phyloP scores from a whole-genome alignment of 2,113 vertebrate species.

The Brachionichthys hirsutus region DNA sequence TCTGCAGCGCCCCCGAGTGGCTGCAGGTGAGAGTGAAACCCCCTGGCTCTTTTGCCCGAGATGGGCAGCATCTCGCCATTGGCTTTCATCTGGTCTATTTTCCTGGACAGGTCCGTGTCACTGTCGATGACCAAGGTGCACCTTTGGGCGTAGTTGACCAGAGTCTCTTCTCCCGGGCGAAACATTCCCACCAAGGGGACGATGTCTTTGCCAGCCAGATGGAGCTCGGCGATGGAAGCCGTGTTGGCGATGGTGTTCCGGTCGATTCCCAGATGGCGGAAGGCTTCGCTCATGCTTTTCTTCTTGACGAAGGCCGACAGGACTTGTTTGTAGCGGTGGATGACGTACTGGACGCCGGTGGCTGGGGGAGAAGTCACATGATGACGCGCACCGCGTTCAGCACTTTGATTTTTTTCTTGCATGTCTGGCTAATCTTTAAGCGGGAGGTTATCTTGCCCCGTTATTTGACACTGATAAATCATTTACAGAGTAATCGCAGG shows the following conservation, averaged over 20 bases:
- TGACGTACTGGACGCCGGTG: conserved; percentile 74
- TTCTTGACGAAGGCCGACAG: conserved; percentile 75
- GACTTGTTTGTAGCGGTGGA: conserved; percentile 78
- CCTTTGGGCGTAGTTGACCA: conserved; percentile 73
- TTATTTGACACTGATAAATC: too few relatives aligned
- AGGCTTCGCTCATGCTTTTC: conserved; percentile 76
- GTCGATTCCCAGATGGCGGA: conserved; percentile 73
- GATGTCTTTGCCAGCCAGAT: conserved; percentile 69
- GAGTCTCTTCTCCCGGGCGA: conserved; percentile 71
- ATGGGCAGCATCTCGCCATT: conserved; percentile 73
- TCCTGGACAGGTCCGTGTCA: conserved; percentile 62
- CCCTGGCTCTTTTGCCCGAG: conserved; percentile 61
- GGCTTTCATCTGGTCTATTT: conserved; percentile 74
- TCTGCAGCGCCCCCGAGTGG: conserved; percentile 47
- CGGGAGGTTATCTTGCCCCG: too few relatives aligned
- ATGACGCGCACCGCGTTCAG: too few relatives aligned
- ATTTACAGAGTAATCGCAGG: too few relatives aligned
- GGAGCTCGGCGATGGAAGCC: conserved; percentile 73
- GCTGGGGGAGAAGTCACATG: conserved; percentile 38
- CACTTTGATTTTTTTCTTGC: too few relatives aligned
- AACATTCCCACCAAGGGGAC: conserved; percentile 66
- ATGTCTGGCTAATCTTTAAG: too few relatives aligned
- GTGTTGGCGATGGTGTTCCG: conserved; percentile 79
- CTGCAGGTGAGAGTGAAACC: conserved; percentile 53
- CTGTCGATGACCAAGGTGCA: conserved; percentile 70